These are phyloP conservation scores for Galbula dea DNA, from an alignment of 2,113 vertebrate genomes.

Conservation along the genomic window DNA sequence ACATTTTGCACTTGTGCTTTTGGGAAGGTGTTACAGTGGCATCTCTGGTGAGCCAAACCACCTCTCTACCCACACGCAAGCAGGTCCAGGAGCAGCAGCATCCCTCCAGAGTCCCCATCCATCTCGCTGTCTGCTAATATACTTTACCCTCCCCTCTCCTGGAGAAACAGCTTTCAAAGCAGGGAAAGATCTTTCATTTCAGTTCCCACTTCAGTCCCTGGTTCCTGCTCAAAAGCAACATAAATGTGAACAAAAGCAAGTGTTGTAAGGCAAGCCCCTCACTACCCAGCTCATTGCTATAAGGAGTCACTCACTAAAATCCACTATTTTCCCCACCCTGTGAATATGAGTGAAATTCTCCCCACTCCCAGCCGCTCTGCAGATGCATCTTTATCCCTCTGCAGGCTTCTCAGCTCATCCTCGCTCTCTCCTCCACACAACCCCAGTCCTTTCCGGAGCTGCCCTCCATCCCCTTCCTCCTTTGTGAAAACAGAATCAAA, in stretches of 20 bases:
- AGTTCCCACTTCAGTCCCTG: neutral
- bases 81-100: neutral
- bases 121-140: neutral
- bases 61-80: neutral
- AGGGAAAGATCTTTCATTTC: neutral
- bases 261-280: rapidly evolving
- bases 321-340: neutral
- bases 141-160: neutral
- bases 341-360: neutral
- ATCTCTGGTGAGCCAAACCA: neutral
- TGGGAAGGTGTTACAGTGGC: neutral
- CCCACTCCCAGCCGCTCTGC: neutral
- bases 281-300: neutral
- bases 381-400: neutral
- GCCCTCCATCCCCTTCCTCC: conserved; percentile 61
- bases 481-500: conserved; percentile 65
- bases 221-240: neutral
- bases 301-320: neutral
- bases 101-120: neutral
- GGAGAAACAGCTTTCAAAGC: neutral
- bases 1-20: neutral
- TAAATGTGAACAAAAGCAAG: neutral
- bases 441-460: neutral
- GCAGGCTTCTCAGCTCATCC: neutral
- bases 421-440: neutral